phyloP scores from a whole-genome alignment of 2,113 vertebrate genomes.

The Acanthisitta chloris region DNA sequence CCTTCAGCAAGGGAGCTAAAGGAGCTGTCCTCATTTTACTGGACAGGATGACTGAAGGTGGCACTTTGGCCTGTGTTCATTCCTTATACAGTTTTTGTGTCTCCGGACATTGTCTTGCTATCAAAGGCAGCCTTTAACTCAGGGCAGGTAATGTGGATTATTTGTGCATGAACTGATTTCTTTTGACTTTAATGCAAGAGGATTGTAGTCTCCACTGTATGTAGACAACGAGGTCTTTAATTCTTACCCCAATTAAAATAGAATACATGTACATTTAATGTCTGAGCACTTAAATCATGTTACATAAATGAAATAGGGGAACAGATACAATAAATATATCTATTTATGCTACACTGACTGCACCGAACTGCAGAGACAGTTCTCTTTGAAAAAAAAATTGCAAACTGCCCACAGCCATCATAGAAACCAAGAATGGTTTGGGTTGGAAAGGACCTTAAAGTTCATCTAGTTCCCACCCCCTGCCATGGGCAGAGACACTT shows the following conservation, averaged over 20 bases:
- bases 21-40: background rate
- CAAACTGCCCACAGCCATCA: background rate
- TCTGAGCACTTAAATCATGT: background rate
- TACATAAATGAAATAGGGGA: background rate
- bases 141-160: background rate
- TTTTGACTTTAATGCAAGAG: background rate
- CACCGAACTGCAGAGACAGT: background rate
- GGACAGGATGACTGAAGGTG: background rate
- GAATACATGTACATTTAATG: background rate
- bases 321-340: background rate
- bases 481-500: background rate
- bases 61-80: background rate
- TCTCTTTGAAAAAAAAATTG: background rate
- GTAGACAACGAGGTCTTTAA: background rate
- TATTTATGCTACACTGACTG: background rate
- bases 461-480: background rate
- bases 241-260: background rate
- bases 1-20: background rate
- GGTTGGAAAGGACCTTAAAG: background rate
- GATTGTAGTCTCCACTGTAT: background rate
- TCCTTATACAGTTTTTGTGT: background rate
- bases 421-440: background rate
- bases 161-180: background rate
- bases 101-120: rapidly evolving
- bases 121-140: background rate